Evolutionary conservation across 2,888 invertebrate genomes (phyloP), one percentile per base, ranked within the genome.

Genomic region (Bombyx huttoni): DNA sequence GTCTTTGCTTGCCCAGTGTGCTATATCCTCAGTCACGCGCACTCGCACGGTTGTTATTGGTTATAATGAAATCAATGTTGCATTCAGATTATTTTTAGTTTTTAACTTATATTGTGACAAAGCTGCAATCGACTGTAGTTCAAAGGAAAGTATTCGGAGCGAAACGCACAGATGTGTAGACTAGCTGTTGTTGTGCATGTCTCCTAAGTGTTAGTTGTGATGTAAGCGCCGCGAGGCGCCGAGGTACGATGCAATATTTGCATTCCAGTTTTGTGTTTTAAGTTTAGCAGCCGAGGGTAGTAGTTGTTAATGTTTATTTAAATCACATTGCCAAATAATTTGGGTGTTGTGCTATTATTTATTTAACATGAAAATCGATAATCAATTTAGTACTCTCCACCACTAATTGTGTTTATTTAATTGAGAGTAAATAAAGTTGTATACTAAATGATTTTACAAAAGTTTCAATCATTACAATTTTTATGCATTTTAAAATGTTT

Each of bases 221-320:
- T 63, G 61, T 67, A 53, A 54, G 53, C 59, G 61, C 61, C 60
- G 53, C 60, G 57, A 56, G 59, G 57, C 80, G 80, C 80, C 79
- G 68, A 81, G 84, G 83, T 79, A 81, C 80, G 84, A 88, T 88
- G 88, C 88, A 88, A 85, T 87, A 85, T 76, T 81, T 87, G 89
- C 89, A 89, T 89, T 89, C 89, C 89, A 89, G 67, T 82, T 85
- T 81, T 79, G 70, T 81, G 74, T 81, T 60, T 58, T 59, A 86
- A 83, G 81, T 83, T 82, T 79, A 85, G 82, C 83, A 75, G 75
- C 78, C 68, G 79, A 71, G 70, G 75, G 77, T 76, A 70, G 73
- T 82, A 83, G 79, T 81, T 78, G 76, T 82, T 82, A 81, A 75
- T 82, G 62, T 74, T 84, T 79, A 75, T 76, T 82, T 79, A 75